These are phyloP conservation scores for Acridotheres tristis DNA, from an alignment of 2,797 vertebrate genomes.

Conservation along the genomic window DNA sequence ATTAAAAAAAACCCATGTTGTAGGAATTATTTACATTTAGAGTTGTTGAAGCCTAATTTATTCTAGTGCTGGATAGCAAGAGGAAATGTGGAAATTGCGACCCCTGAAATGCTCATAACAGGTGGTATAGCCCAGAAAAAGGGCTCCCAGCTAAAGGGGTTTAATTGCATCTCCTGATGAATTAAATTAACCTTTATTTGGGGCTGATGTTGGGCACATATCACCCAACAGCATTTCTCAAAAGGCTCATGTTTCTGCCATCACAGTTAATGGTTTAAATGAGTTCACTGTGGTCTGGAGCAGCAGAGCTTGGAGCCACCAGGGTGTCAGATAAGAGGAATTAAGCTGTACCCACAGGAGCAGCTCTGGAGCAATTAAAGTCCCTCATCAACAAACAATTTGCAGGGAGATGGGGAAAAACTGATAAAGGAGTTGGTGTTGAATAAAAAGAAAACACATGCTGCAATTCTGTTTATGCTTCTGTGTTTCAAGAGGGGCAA, in stretches of 20 bases:
- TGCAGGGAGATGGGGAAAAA: background rate
- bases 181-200: constrained; percentile 23
- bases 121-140: background rate
- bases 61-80: background rate
- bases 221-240: background rate
- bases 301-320: background rate
- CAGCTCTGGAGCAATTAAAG: background rate
- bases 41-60: constrained; percentile 17
- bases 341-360: background rate
- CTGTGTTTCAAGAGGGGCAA: background rate
- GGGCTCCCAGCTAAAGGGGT: background rate
- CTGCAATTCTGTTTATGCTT: background rate
- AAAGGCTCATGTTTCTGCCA: background rate
- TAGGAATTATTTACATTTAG: constrained; percentile 8
- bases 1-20: background rate
- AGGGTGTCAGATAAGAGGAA: background rate
- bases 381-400: background rate
- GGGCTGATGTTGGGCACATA: background rate
- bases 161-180: constrained; percentile 10
- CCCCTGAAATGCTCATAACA: background rate
- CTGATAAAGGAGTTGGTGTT: background rate
- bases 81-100: background rate
- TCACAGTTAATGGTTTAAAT: background rate
- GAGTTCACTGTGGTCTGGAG: background rate
- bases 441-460: background rate